Evolutionary conservation across 2,113 vertebrate species (phyloP), one percentile per base, ranked within the genome.

Genomic region (Hydrolagus affinis): DNA sequence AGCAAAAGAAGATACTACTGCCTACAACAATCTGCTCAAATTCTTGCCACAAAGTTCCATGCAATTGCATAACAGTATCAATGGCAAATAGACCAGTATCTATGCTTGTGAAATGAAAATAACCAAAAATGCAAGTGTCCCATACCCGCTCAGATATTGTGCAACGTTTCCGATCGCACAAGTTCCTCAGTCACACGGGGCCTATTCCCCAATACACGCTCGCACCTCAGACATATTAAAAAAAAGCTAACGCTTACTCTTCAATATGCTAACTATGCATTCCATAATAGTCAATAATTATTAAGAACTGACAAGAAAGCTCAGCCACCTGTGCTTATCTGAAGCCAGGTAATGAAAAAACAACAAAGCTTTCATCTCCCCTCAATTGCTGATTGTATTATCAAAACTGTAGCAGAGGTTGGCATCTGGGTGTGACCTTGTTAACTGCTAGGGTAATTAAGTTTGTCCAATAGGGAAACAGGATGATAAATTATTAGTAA

Each of bases 401-500:
- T 99, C 96, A 98, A 95, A 97, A 97, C 95, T 94, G 93, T 93
- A 95, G 95, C 94, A 80, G 94, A 93, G 93, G 95, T 96, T 98
- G 96, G 96, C 97, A 98, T 98, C 96, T 98, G 97, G 96, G 97
- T 95, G 96, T 98, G 97, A 99, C 97, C 97, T 98, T 98, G 97
- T 98, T 98, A 99, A 98, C 97, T 99, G 96, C 95, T 97, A 96
- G 96, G 96, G 96, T 98, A 98, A 99, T 99, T 97, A 98, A 98
- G 96, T 98, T 98, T 97, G 98, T 98, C 96, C 97, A 97, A 95
- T 94, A 93, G 97, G 97, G 96, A 96, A 96, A 96, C 94, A 90
- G 97, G 96, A 98, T 98, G 97, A 99, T 99, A 98, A 98, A 99
- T 99, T 99, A 99, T 99, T 99, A 98, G 97, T 95, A 94, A 95